Evolutionary conservation across 2,888 invertebrate genomes (phyloP), one percentile per base, ranked within the genome.

Genomic region (Caenorhabditis japonica): DNA sequence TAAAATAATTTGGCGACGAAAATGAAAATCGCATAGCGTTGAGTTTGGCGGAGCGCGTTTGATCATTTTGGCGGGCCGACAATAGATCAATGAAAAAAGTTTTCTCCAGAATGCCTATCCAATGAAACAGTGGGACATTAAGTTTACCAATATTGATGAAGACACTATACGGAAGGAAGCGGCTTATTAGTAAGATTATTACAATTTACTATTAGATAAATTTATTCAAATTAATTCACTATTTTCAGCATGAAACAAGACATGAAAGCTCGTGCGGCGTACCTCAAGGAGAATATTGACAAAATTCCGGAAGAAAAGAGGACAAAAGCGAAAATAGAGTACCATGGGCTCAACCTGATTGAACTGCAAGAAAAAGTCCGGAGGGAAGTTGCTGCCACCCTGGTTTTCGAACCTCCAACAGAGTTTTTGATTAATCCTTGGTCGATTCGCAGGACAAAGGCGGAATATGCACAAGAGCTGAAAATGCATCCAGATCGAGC

Each of bases 401-500:
- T 95, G 69, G 91, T 96, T 10, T 92, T 93, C 52, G 97, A 97
- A 87, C 95, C 97, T 0, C 95, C 96, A 0, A 88, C 97, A 39
- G 97, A 99, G 90, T 97, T 97, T 0, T 95, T 96, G 0, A 93
- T 97, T 0, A 97, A 97, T 89, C 93, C 95, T 5, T 96, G 96
- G 88, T 94, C 95, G 0, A 99, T 99, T 89, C 97, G 97, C 88
- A 92, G 97, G 58, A 94, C 95, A 12, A 99, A 99, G 89, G 91
- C 95, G 0, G 69, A 74, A 10, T 74, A 69, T 43, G 94, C 96
- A 43, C 97, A 97, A 0, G 99, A 99, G 89, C 96, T 96, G 88
- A 90, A 97, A 43, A 97, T 99, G 88, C 97, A 97, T 87, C 97
- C 99, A 88, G 97, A 97, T 90, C 97, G 97, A 89, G 90, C 97